phyloP scores from a whole-genome alignment of 53 echinoderm and acorn worm species.

The Patiria pectinifera region DNA sequence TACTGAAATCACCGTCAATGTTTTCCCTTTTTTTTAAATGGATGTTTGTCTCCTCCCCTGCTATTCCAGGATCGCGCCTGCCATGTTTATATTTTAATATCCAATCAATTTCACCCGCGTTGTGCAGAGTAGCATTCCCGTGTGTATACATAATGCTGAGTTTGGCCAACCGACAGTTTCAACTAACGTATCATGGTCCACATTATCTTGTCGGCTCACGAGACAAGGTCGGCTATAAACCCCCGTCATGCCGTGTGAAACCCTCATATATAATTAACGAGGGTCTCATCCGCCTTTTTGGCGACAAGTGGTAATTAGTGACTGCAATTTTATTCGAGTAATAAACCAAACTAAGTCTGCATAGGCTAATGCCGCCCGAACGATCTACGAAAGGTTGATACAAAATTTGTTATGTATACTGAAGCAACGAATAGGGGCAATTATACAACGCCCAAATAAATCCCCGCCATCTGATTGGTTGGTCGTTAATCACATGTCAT shows the following conservation, averaged over 20 bases:
- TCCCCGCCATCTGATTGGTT: too few species aligned
- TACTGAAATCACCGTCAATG: too few species aligned
- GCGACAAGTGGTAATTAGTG: background rate
- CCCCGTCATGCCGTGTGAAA: background rate
- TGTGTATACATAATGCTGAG: background rate
- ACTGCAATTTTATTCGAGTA: background rate
- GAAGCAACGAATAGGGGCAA: too few species aligned
- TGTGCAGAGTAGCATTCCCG: background rate
- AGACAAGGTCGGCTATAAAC: background rate
- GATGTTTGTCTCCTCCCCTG: background rate
- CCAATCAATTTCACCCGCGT: background rate
- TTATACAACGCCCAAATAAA: too few species aligned
- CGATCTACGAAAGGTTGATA: too few species aligned
- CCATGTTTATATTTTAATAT: background rate
- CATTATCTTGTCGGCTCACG: background rate
- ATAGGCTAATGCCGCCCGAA: background rate
- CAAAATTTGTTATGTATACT: too few species aligned
- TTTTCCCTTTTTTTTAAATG: too few species aligned
- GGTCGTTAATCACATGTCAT: too few species aligned
- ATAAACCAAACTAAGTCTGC: background rate
- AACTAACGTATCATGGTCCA: background rate
- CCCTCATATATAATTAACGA: constrained; percentile 10
- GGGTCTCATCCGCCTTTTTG: background rate
- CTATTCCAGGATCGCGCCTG: background rate
- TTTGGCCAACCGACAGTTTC: background rate